These are phyloP conservation scores for Ashinkailepas kermadecensis DNA, from an alignment of 2,888 invertebrate species.

Conservation along the genomic window DNA sequence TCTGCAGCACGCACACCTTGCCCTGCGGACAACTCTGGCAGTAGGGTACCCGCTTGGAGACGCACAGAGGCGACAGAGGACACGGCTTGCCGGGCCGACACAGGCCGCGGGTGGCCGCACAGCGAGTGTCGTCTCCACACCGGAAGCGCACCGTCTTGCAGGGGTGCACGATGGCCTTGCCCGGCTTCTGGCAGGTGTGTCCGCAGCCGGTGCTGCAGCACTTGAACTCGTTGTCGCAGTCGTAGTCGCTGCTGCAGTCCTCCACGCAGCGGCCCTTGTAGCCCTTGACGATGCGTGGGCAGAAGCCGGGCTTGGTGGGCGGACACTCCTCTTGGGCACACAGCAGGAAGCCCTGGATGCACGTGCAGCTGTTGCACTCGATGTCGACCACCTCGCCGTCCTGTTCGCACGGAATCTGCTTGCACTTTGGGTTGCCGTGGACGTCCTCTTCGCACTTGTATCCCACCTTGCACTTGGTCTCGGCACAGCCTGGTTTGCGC, in stretches of 20 bases:
- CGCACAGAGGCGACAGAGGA: constrained; percentile 8
- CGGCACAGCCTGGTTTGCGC: neutral
- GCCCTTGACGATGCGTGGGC: constrained; percentile 15
- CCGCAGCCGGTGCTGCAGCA: constrained; percentile 21
- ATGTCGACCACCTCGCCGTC: constrained; percentile 21
- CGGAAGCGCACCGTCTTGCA: constrained; percentile 20
- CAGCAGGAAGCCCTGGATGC: constrained; percentile 22
- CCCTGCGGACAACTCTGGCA: constrained; percentile 17
- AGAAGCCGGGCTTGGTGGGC: constrained; percentile 4
- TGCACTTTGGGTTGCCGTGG: neutral
- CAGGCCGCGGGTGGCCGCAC: constrained; percentile 15
- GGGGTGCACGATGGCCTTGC: neutral
- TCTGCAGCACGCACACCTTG: constrained; percentile 16
- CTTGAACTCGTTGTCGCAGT: neutral
- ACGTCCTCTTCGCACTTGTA: neutral
- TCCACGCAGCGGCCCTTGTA: constrained; percentile 21
- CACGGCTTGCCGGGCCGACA: constrained; percentile 10
- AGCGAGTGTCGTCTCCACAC: constrained; percentile 13
- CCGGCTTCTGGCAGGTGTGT: constrained; percentile 19
- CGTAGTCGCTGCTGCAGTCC: constrained; percentile 15
- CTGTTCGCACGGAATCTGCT: constrained; percentile 10
- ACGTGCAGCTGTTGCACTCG: constrained; percentile 20
- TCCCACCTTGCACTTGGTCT: constrained; percentile 18
- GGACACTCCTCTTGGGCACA: constrained; percentile 16
- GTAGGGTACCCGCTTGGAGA: neutral